A percentile compares a stretch with the other conserved stretches of the same genome.
Conservation (phyloP, 2,888 invertebrate genomes). For the Mylabris sibirica region DNA sequence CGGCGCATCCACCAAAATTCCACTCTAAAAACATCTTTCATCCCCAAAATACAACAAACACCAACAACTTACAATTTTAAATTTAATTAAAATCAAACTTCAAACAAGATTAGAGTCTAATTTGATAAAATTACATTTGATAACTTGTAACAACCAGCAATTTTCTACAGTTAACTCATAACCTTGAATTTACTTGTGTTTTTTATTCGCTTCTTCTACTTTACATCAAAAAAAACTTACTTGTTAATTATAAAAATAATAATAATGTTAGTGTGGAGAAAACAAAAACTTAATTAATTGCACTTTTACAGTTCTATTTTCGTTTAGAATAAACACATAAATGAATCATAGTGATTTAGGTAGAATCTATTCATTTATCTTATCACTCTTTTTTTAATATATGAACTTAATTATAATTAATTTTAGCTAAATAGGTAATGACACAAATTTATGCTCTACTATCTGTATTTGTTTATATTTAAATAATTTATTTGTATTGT, state of each 20-base stretch:
- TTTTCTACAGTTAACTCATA: neutral
- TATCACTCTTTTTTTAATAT: neutral
- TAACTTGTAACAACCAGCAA: neutral
- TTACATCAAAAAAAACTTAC: neutral
- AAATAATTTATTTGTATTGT: neutral
- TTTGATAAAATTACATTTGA: neutral
- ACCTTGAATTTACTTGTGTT: neutral
- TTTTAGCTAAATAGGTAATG: neutral
- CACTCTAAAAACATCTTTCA: neutral
- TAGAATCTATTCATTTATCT: neutral
- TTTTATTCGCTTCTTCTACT: neutral
- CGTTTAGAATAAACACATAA: neutral
- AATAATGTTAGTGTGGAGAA: neutral
- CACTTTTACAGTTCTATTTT: neutral
- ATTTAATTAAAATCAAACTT: neutral
- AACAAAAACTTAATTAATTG: neutral
- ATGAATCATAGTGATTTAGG: neutral
- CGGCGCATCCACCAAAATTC: slow-evolving; percentile 5
- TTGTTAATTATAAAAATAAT: neutral
- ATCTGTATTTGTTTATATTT: neutral
- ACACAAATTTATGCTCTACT: neutral
- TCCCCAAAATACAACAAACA: neutral
- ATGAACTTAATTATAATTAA: neutral
- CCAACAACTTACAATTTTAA: neutral
- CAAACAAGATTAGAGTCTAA: neutral